phyloP scores from a whole-genome alignment of 2,888 invertebrate species.

The Auanema freiburgensis region DNA sequence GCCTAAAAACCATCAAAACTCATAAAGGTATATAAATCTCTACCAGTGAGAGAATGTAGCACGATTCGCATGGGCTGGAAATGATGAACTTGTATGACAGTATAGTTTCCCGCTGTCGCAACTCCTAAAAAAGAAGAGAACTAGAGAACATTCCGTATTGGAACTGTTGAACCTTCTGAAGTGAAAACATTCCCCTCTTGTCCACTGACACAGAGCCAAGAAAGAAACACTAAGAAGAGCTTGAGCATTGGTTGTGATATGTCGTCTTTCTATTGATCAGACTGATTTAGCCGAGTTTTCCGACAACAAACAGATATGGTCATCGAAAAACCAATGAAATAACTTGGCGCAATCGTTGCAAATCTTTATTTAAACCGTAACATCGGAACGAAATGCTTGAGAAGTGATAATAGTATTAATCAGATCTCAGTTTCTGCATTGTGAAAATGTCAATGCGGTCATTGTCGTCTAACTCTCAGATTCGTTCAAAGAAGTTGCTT shows the following conservation, averaged over 20 bases:
- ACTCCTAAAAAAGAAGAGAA: not conserved
- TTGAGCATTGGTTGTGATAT: too few relatives aligned
- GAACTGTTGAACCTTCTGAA: not conserved
- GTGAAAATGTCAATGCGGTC: slow-evolving; percentile 41
- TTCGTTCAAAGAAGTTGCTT: slow-evolving; percentile 46
- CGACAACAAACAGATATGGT: too few relatives aligned
- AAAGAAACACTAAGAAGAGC: too few relatives aligned
- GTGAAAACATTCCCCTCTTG: too few relatives aligned
- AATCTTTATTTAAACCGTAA: too few relatives aligned
- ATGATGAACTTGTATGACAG: not conserved
- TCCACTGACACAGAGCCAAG: too few relatives aligned
- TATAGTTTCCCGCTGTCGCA: not conserved
- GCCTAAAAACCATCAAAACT: not conserved
- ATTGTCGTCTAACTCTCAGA: slow-evolving; percentile 42
- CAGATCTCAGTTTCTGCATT: slow-evolving; percentile 31
- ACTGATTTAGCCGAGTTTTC: too few relatives aligned
- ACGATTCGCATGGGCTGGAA: too few relatives aligned
- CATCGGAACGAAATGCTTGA: not conserved
- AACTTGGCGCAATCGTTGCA: too few relatives aligned
- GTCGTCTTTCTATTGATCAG: too few relatives aligned
- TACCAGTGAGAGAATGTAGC: not conserved
- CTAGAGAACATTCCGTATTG: not conserved
- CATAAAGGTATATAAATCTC: too few relatives aligned
- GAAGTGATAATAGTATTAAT: not conserved
- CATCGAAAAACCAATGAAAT: too few relatives aligned